Percentiles rank a stretch among this genome's conserved stretches.
Conservation (phyloP, 37 sponge, comb jelly and placozoan genomes). For the Ephydatia muelleri region DNA sequence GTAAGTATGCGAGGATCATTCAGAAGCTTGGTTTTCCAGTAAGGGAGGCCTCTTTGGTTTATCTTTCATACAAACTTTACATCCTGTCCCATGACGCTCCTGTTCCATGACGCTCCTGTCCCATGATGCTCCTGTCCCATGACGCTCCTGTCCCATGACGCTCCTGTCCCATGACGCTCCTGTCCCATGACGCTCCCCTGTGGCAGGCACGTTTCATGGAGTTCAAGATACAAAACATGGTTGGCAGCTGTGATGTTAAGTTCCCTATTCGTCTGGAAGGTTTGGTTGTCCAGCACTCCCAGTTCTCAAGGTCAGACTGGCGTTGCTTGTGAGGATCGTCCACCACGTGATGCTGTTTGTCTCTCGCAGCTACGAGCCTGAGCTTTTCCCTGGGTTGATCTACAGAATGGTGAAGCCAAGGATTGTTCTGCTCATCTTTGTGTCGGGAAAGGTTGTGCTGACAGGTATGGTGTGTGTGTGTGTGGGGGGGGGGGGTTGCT, state of each 20-base stretch:
- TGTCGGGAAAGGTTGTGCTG: slow-evolving; percentile 99
- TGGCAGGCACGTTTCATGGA: slow-evolving; percentile 91
- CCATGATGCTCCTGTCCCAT: background rate
- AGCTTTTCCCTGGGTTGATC: slow-evolving; percentile 98
- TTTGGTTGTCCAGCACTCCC: slow-evolving; percentile 83
- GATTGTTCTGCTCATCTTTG: slow-evolving; percentile 97
- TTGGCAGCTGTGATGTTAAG: slow-evolving; percentile 98
- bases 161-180: background rate
- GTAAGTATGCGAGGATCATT: slow-evolving; percentile 98
- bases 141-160: background rate
- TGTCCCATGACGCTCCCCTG: background rate
- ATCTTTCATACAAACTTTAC: slow-evolving; percentile 4
- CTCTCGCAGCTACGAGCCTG: slow-evolving; percentile 91
- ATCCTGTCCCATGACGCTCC: background rate
- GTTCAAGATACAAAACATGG: slow-evolving; percentile 99
- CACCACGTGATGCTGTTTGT: no score
- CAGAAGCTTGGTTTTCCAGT: slow-evolving; percentile 98
- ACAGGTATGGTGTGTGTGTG: slow-evolving; percentile 60
- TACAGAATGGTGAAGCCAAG: slow-evolving; percentile 96
- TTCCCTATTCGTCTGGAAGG: slow-evolving; percentile 98
- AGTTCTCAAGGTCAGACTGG: slow-evolving; percentile 87
- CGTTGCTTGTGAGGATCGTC: background rate
- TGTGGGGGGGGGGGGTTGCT: no score
- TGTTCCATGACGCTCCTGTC: background rate
- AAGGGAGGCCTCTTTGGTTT: background rate